Conservation (phyloP, 37 sponge, comb jelly and placozoan genomes). For the Chondrosia reniformis region DNA sequence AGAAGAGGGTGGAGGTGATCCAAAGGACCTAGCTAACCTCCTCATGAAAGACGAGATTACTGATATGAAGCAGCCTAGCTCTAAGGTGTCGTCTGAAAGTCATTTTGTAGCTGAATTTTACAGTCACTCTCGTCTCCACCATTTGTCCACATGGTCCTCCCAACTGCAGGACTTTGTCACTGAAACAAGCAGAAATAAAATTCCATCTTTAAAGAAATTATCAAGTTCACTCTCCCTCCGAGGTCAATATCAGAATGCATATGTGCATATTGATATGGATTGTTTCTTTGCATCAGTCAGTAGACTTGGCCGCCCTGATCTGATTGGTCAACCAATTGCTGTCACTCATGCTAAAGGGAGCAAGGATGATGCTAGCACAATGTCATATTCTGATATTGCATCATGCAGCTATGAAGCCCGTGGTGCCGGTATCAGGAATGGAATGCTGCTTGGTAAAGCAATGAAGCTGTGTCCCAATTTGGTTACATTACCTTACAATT, state of each 20-base stretch:
- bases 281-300: conserved; percentile 92
- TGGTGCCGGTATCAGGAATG: conserved; percentile 70
- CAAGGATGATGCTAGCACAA: neutral
- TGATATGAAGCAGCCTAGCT: neutral
- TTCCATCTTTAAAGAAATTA: conserved; percentile 24
- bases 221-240: conserved; percentile 18
- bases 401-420: conserved; percentile 91
- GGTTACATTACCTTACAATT: conserved; percentile 79
- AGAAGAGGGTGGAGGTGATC: neutral
- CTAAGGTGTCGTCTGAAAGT: neutral
- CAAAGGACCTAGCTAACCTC: neutral
- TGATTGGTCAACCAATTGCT: conserved; percentile 80
- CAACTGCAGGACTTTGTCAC: conserved; percentile 71
- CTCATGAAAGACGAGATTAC: neutral
- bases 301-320: conserved; percentile 43
- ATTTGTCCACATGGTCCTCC: conserved; percentile 82
- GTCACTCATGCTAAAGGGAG: conserved; percentile 72
- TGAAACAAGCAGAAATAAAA: conserved; percentile 19
- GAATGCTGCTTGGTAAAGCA: conserved; percentile 83
- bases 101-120: conserved; percentile 83
- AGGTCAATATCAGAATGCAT: neutral
- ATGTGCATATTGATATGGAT: conserved; percentile 89
- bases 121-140: conserved; percentile 82
- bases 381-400: conserved; percentile 81
- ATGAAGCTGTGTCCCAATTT: conserved; percentile 81